Conservation (phyloP, 53 echinoderm and acorn worm genomes). For the Stichopus horrens region DNA sequence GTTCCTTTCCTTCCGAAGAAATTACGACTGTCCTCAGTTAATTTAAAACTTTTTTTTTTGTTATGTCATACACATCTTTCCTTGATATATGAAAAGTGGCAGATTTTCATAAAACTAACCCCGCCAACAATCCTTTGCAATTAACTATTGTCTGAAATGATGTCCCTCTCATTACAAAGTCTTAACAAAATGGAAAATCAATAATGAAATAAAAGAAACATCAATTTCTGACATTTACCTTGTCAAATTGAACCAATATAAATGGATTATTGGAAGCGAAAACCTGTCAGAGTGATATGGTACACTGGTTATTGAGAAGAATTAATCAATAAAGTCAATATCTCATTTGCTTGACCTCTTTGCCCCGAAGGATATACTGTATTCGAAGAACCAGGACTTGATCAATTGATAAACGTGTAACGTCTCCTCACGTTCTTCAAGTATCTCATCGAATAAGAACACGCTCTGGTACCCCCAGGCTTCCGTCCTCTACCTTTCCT, state of each 20-base stretch:
- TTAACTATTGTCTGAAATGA: too few relatives aligned
- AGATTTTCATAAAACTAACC: too few relatives aligned
- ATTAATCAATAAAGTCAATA: conserved; percentile 25
- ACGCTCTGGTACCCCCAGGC: not conserved
- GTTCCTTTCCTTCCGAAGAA: too few relatives aligned
- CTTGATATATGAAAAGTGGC: too few relatives aligned
- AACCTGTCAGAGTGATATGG: not conserved
- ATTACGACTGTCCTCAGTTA: too few relatives aligned
- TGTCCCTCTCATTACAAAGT: too few relatives aligned
- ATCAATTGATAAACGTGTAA: conserved; percentile 29
- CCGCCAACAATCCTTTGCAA: too few relatives aligned
- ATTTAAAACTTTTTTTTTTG: too few relatives aligned
- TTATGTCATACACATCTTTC: too few relatives aligned
- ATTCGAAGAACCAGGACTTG: conserved; percentile 16
- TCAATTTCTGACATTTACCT: too few relatives aligned
- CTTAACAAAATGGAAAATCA: too few relatives aligned
- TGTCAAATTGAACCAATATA: not conserved
- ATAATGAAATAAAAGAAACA: too few relatives aligned
- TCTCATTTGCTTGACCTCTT: conserved; percentile 14
- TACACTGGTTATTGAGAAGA: conserved; percentile 3
- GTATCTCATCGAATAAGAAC: conserved; percentile 2
- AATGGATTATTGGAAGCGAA: not conserved
- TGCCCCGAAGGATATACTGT: conserved; percentile 4
- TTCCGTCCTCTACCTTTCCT: not conserved
- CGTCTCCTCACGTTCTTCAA: conserved; percentile 17